Base-by-base conservation (phyloP, 1,140 invertebrate genomes). In the Scaptomyza montana region DNA sequence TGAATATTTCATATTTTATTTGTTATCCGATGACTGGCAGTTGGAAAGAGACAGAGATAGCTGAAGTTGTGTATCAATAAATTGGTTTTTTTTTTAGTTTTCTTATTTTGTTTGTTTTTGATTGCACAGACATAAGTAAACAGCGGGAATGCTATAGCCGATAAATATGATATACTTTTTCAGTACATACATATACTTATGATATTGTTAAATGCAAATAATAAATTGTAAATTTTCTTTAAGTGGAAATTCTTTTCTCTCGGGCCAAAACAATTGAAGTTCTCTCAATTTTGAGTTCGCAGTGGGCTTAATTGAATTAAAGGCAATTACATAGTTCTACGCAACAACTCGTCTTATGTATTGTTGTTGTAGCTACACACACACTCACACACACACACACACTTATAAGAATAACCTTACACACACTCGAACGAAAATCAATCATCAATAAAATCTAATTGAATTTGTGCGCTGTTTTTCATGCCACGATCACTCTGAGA, bases 391-490 rank as follows among this genome's bases (percentile, higher is more conserved):
- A 16, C 16, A 16, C 36, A 30, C 50, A 41, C 28, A 12, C 25
- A 49, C 12, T 5, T 36, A 28, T 50, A 30, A 7, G 16, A 9
- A 16, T 2, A 25, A 21, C 8, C 19, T n/a, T 19, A 51, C 33
- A 41, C 10, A 36, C 28, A 13, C 45, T 49, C 30, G 53, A 51
- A 72, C 16, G 36, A 51, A 80, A 86, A 86, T 86, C 81, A 86
- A 86, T 86, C 81, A 86, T 86, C 81, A 86, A 86, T 86, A 86
- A 86, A 81, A 75, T 76, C 75, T 86, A 86, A 86, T 86, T 86
- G 81, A 86, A 86, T 87, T 86, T 86, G 59, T 53, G 73, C 60
- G 74, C 47, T 62, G 33, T 63, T 43, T 67, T 43, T 67, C 33
- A 55, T 39, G 56, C 57, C 41, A 13, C 72, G 72, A 74, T 74